A percentile compares a stretch with the other conserved stretches of the same genome.
Conservation (phyloP, 2,113 vertebrate genomes). For the Callipepla squamata region DNA sequence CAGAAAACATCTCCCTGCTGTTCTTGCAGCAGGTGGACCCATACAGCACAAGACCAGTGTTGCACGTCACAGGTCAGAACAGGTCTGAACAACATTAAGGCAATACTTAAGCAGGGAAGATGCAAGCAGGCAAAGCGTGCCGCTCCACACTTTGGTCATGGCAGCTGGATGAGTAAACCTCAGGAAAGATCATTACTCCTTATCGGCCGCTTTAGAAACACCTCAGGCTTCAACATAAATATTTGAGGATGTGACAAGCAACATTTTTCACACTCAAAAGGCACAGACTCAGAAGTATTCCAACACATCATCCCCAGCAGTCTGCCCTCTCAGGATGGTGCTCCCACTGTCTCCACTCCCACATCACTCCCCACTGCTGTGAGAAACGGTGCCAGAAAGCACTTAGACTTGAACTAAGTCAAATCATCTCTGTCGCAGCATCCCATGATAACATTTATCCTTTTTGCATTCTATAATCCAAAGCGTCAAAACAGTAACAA, state of each 20-base stretch:
- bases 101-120: not conserved
- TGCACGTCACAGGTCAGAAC: not conserved
- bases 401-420: slow-evolving; percentile 19
- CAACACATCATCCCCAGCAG: not conserved
- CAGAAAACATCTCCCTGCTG: rapidly evolving
- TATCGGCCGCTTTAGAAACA: not conserved
- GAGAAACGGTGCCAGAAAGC: not conserved
- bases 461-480: slow-evolving; percentile 6
- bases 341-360: not conserved
- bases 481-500: not conserved
- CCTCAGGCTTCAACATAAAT: slow-evolving; percentile 14
- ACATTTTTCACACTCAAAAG: not conserved
- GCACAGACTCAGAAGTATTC: not conserved
- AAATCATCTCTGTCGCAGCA: slow-evolving; percentile 8
- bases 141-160: rapidly evolving
- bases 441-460: slow-evolving; percentile 27
- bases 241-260: not conserved
- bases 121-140: not conserved
- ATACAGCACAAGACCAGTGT: rapidly evolving
- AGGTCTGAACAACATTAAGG: not conserved
- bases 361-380: rapidly evolving
- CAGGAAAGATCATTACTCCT: not conserved
- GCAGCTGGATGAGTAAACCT: not conserved
- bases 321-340: not conserved
- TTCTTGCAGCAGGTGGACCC: not conserved